Evolutionary conservation across 2,888 invertebrate genomes (phyloP).

Genomic region (Epistrophe grossulariae): DNA sequence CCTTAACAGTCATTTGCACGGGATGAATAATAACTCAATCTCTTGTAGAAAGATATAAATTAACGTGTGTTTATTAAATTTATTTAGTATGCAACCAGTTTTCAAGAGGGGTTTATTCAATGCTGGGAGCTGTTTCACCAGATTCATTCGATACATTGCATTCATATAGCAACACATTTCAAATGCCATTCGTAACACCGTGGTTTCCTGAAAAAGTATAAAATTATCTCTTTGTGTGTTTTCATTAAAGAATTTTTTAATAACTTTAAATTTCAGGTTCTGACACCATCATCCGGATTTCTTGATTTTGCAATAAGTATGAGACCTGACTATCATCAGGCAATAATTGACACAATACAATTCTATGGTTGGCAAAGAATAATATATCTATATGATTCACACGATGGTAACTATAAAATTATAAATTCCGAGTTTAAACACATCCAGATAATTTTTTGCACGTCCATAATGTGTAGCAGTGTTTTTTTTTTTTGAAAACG

Average conservation of each 20-base stretch:
- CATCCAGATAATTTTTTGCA: background rate
- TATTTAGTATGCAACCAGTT: constrained; percentile 94
- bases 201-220: constrained; percentile 96
- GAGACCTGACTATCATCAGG: constrained; percentile 97
- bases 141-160: constrained; percentile 97
- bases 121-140: constrained; percentile 95
- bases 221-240: background rate
- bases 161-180: constrained; percentile 97
- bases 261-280: constrained; percentile 86
- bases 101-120: constrained; percentile 93
- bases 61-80: constrained; percentile 77
- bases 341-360: constrained; percentile 96
- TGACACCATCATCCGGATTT: constrained; percentile 94
- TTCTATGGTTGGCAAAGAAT: constrained; percentile 94
- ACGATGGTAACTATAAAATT: constrained; percentile 87
- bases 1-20: background rate
- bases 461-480: too few relatives aligned
- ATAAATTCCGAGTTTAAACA: background rate
- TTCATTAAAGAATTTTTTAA: background rate
- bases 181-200: constrained; percentile 97
- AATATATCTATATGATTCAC: constrained; percentile 91
- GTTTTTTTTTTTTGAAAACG: too few relatives aligned
- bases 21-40: background rate
- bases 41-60: background rate
- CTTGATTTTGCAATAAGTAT: constrained; percentile 96